Evolutionary conservation across 2,113 vertebrate species (phyloP).

Genomic region (Opisthocomus hoazin): DNA sequence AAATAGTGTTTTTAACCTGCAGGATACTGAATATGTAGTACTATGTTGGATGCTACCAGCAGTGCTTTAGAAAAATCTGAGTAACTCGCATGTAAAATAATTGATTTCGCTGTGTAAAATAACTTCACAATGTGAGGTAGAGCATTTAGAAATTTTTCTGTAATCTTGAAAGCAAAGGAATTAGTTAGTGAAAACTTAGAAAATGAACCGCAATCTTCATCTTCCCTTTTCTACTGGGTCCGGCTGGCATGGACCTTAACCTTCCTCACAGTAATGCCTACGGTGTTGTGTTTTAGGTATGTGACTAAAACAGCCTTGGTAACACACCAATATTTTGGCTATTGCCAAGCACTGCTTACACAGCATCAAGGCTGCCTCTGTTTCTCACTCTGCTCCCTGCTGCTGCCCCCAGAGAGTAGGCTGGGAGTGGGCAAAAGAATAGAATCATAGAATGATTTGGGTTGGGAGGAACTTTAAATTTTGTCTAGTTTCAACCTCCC

Average conservation of each 20-base stretch:
- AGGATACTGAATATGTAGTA: background rate
- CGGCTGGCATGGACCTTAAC: background rate
- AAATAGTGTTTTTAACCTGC: background rate
- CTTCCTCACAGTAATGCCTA: background rate
- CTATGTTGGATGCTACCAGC: background rate
- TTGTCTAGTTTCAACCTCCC: no score
- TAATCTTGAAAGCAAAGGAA: background rate
- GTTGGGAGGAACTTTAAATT: no score
- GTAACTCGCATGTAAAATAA: background rate
- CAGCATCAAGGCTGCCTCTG: background rate
- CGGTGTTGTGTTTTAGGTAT: background rate
- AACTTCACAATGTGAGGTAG: background rate
- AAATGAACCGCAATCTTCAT: background rate
- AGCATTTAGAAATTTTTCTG: background rate
- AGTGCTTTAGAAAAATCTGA: background rate
- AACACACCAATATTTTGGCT: background rate
- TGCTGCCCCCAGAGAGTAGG: background rate
- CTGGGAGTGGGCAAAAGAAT: background rate
- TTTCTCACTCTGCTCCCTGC: background rate
- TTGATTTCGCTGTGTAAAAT: background rate
- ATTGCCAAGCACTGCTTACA: background rate
- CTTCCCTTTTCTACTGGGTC: background rate
- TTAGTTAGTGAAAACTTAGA: background rate
- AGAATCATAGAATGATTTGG: no score
- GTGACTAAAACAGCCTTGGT: background rate